Conservation (phyloP, 2,888 invertebrate genomes). For the Argyresthia goedartella region DNA sequence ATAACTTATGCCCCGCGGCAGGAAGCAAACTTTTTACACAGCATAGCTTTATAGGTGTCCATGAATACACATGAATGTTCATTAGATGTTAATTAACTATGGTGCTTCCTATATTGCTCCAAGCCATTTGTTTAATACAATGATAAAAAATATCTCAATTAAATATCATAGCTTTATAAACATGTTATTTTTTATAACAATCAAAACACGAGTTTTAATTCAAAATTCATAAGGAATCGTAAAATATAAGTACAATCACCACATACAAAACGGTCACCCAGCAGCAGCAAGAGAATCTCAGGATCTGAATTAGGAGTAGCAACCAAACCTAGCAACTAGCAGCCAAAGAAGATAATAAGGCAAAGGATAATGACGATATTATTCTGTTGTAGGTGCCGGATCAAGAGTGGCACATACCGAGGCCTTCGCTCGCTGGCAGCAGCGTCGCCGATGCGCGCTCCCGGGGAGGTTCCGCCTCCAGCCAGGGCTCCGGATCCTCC, state of each 20-base stretch:
- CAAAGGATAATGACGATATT: too few relatives aligned
- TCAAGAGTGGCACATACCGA: slow-evolving; percentile 83
- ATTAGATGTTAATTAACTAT: background rate
- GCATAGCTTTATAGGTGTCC: background rate
- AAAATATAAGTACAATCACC: too few relatives aligned
- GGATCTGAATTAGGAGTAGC: too few relatives aligned
- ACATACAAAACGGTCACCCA: too few relatives aligned
- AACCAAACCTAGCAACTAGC: too few relatives aligned
- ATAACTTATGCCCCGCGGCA: background rate
- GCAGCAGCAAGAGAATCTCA: too few relatives aligned
- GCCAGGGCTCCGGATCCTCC: slow-evolving; percentile 67
- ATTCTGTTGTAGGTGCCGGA: slow-evolving; percentile 29
- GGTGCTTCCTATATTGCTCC: background rate
- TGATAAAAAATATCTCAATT: too few relatives aligned
- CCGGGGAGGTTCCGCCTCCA: slow-evolving; percentile 75
- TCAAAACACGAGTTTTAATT: too few relatives aligned
- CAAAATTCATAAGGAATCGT: too few relatives aligned
- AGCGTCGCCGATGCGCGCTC: slow-evolving; percentile 51
- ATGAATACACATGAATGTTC: background rate
- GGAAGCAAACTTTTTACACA: background rate
- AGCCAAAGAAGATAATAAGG: too few relatives aligned
- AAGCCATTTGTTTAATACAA: background rate
- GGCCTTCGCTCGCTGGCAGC: slow-evolving; percentile 79
- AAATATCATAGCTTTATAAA: too few relatives aligned
- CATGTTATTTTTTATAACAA: too few relatives aligned